A percentile compares a stretch with the other conserved stretches of the same genome.
Conservation (phyloP, 2,888 invertebrate genomes). For the Cantharis rustica region DNA sequence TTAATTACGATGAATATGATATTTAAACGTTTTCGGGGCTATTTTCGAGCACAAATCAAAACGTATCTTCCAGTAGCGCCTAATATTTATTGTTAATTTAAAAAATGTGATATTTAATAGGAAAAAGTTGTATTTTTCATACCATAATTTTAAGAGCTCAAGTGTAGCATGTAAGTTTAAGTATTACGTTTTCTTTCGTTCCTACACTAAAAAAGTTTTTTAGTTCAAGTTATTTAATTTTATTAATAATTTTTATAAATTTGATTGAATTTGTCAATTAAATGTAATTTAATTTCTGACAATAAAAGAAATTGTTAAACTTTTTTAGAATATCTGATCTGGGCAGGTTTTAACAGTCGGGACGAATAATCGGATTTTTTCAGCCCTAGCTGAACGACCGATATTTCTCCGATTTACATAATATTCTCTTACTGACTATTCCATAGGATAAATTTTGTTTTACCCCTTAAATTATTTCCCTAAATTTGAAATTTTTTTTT, state of each 20-base stretch:
- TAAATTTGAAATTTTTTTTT: no score
- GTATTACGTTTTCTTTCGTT: not conserved
- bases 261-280: not conserved
- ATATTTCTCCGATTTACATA: no score
- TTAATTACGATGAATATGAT: slow-evolving; percentile 30
- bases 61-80: not conserved
- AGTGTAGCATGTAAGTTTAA: not conserved
- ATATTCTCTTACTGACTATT: no score
- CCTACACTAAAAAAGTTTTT: not conserved
- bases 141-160: not conserved
- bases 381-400: no score
- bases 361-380: no score
- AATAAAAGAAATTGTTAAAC: not conserved
- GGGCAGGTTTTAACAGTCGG: no score
- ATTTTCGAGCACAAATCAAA: not conserved
- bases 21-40: slow-evolving; percentile 10
- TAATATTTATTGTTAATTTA: not conserved
- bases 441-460: no score
- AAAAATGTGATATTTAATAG: not conserved
- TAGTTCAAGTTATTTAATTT: not conserved
- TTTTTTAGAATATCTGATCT: no score
- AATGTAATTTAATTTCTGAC: not conserved
- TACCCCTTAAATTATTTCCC: no score
- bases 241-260: not conserved
- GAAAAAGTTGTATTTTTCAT: not conserved